Base-by-base conservation (phyloP, 2,797 vertebrate genomes). In the Pangasius mekongensis region DNA sequence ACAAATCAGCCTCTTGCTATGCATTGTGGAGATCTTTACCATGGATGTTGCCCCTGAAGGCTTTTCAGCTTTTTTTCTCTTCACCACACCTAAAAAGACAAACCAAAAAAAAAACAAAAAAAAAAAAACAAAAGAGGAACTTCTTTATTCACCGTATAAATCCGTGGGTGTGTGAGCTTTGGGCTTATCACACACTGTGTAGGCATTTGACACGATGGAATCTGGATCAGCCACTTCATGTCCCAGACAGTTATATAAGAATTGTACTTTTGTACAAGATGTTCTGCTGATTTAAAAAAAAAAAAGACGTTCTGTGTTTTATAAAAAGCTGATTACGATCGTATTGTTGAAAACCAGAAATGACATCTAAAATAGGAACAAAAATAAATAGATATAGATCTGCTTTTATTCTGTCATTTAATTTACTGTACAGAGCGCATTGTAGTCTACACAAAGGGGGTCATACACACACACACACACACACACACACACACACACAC, bases 111-210 rank as follows among this genome's bases (percentile, higher is more conserved):
- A 39, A 39, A 39, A 39, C 3, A 39, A 3, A 39, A 39, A 5
- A 5, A 39, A 39, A 36, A 36, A 2, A 5, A 36, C 11, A 47
- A 39, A 47, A 56, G 20, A 27, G 8, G n/a, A 30, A 33, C 7
- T 71, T 27, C n/a, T 39, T 56, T 67, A 54, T 24, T 54, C 20
- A 14, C 10, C 93, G 92, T 94, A 24, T 56, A 56, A 11, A 66
- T 54, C 9, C 24, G 58, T 36, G 16, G 64, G 39, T 74, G 22
- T 74, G 3, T 73, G 6, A 2, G 69, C 69, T 22, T 43, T 4
- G 8, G 36, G 39, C 7, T 74, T 27, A 18, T 77, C 39, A 14
- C 43, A 14, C 74, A n/a, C 49, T 11, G 14, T 2, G n/a, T 56
- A 30, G 56, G 33, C 0, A 4, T 13, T 27, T 7, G 78, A 81